Base-by-base conservation (phyloP, 1,140 invertebrate genomes). In the Drosophila kurseongensis region DNA sequence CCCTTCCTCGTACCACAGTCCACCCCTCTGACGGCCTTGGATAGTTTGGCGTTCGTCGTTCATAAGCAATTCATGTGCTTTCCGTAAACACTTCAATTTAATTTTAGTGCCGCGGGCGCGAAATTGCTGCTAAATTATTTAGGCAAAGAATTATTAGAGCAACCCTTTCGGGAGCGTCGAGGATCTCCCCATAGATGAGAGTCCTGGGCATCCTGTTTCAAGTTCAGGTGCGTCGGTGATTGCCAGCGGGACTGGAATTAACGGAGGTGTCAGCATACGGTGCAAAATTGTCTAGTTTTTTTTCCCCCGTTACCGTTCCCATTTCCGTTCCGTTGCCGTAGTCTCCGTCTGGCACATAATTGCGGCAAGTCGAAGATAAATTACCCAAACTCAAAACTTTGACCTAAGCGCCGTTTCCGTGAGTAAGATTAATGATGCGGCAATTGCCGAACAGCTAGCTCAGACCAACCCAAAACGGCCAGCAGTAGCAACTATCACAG, bases 21-120 rank as follows among this genome's bases (percentile, higher is more conserved):
- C 48, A 38, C 60, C 42, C 8, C 45, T 41, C 47, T 32, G 1
- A 23, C 18, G 56, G 32, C 36, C 55, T 23, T 47, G 55, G 59
- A 71, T 83, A 84, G 80, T 84, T 84, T 74, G 65, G 41, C 68
- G 56, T 45, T 76, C 50, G 65, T 58, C 48, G 72, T 81, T 88
- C 83, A 88, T 88, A 88, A 88, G 76, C 84, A 88, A 88, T 88
- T 89, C 79, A 89, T 88, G 83, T 88, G 84, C 89, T 89, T 88
- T 72, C 68, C 68, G 76, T 75, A 88, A 89, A 88, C 84, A 88
- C 79, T 88, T 89, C 83, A 88, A 88, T 88, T 89, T 89, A 88
- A 88, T 79, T 88, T 88, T 88, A 89, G 83, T 88, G 84, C 83
- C 79, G 59, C 72, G 62, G 75, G 84, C 85, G 83, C 82, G 79